Evolutionary conservation across 1,140 invertebrate genomes (phyloP).

Genomic region (Globodera ellingtonae): DNA sequence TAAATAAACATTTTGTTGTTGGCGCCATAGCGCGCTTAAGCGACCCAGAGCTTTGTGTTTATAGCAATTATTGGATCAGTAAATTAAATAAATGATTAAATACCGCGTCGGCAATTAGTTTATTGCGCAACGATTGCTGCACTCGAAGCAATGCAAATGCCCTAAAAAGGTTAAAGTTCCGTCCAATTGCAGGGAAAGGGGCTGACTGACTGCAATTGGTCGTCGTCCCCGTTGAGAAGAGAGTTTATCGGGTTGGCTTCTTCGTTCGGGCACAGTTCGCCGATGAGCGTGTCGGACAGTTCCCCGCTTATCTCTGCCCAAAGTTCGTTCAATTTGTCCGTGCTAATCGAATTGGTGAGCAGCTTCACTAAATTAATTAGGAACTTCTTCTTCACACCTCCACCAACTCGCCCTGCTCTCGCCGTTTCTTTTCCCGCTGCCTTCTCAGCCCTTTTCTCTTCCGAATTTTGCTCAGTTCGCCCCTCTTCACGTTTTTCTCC

Average conservation of each 20-base stretch:
- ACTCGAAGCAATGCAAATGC: constrained; percentile 41
- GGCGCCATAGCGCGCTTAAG: no score
- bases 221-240: constrained; percentile 43
- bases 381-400: constrained; percentile 5
- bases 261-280: constrained; percentile 19
- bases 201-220: constrained; percentile 41
- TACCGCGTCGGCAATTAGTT: constrained; percentile 37
- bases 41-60: no score
- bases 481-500: constrained; percentile 40
- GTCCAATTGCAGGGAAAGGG: no score
- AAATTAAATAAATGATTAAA: no score
- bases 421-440: constrained; percentile 22
- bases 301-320: constrained; percentile 37
- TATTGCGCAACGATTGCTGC: constrained; percentile 40
- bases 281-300: constrained; percentile 35
- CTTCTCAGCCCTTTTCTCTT: constrained; percentile 37
- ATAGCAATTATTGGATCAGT: no score
- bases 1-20: no score
- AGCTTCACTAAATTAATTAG: constrained; percentile 23
- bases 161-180: constrained; percentile 29
- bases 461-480: constrained; percentile 30
- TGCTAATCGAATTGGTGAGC: constrained; percentile 14
- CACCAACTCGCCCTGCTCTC: constrained; percentile 11
- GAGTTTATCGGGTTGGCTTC: constrained; percentile 47
- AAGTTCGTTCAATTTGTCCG: constrained; percentile 22